Conservation (phyloP, 2,113 vertebrate genomes). For the Andinoacara biseriatus region DNA sequence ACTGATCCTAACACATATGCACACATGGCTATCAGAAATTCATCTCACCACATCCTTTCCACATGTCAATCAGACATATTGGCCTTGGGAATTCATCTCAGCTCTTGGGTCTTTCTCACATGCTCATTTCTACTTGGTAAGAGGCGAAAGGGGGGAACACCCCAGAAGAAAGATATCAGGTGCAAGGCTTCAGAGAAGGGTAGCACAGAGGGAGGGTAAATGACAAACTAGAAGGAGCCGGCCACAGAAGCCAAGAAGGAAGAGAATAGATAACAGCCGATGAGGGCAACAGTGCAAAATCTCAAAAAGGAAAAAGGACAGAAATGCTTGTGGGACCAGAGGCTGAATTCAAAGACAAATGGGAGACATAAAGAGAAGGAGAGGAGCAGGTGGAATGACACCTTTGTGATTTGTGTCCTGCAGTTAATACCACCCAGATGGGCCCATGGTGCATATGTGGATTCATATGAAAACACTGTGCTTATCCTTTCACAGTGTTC, state of each 20-base stretch:
- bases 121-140: conserved; percentile 10
- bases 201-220: conserved; percentile 18
- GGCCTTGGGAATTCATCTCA: conserved; percentile 45
- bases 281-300: not conserved
- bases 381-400: conserved; percentile 43
- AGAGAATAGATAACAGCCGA: conserved; percentile 6
- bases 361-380: conserved; percentile 1
- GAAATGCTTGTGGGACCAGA: not conserved
- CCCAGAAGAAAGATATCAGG: conserved; percentile 21
- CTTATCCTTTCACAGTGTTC: not conserved
- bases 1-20: conserved; percentile 26
- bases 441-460: not conserved
- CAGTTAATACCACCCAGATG: conserved; percentile 41
- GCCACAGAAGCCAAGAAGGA: not conserved
- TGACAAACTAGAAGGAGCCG: conserved; percentile 19
- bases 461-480: conserved; percentile 8
- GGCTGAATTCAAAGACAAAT: conserved; percentile 15
- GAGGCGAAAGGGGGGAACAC: conserved; percentile 2
- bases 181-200: conserved; percentile 17
- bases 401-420: conserved; percentile 33
- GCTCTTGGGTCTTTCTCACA: conserved; percentile 25
- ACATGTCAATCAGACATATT: conserved; percentile 39
- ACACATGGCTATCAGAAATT: conserved; percentile 18
- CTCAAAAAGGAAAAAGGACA: conserved; percentile 13
- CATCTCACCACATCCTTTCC: conserved; percentile 18